Conservation (phyloP, 2,888 invertebrate genomes). For the Autographa pulchrina region DNA sequence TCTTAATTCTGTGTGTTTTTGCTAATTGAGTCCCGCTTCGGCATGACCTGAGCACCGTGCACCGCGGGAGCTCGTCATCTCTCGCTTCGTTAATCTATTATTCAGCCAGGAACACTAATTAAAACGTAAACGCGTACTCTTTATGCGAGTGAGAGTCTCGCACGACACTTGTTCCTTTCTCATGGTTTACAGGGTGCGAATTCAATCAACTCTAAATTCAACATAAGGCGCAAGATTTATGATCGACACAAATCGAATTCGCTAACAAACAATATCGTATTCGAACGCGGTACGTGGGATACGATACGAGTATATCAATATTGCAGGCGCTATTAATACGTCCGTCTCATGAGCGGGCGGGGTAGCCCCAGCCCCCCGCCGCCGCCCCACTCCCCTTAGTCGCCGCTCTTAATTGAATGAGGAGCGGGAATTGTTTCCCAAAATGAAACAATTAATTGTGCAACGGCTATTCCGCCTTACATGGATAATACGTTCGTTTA, state of each 20-base stretch:
- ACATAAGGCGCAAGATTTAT: slow-evolving; percentile 89
- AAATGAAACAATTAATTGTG: slow-evolving; percentile 90
- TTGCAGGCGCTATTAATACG: slow-evolving; percentile 90
- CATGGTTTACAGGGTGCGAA: slow-evolving; percentile 77
- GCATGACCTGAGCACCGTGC: slow-evolving; percentile 74
- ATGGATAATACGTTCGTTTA: slow-evolving; percentile 90
- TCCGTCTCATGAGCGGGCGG: slow-evolving; percentile 88
- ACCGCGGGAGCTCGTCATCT: slow-evolving; percentile 52
- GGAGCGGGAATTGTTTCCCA: slow-evolving; percentile 90
- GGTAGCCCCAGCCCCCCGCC: slow-evolving; percentile 67
- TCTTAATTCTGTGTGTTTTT: slow-evolving; percentile 88
- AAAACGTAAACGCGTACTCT: slow-evolving; percentile 61
- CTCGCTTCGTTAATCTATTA: slow-evolving; percentile 75
- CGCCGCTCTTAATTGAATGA: slow-evolving; percentile 90
- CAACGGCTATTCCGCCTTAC: slow-evolving; percentile 90
- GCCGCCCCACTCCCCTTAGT: slow-evolving; percentile 76
- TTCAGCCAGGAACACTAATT: slow-evolving; percentile 79
- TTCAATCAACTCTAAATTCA: slow-evolving; percentile 87
- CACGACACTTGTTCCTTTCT: slow-evolving; percentile 53
- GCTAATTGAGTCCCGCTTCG: slow-evolving; percentile 86
- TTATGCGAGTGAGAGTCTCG: slow-evolving; percentile 56
- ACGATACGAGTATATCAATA: slow-evolving; percentile 89
- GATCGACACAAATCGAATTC: slow-evolving; percentile 89
- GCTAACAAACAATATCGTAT: slow-evolving; percentile 89
- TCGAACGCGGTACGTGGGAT: slow-evolving; percentile 85